Evolutionary conservation across 1,140 invertebrate species (phyloP).

Genomic region (Chionoecetes opilio): DNA sequence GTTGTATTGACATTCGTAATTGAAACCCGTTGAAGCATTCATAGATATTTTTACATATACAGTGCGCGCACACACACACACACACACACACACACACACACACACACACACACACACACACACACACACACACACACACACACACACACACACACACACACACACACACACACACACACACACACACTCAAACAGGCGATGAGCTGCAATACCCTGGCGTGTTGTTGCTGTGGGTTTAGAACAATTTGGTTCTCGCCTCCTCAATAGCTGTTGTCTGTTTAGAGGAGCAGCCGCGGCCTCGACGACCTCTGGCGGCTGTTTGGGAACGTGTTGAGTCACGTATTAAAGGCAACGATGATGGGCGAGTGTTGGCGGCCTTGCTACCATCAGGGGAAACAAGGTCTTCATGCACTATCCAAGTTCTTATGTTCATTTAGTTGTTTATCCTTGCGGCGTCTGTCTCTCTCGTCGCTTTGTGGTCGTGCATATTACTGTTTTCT

Average conservation of each 20-base stretch:
- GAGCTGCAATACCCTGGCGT: neutral
- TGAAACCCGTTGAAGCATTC: neutral
- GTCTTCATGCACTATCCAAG: neutral
- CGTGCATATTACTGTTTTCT: neutral
- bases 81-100: too few species aligned
- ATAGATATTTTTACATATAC: neutral
- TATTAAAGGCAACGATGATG: neutral
- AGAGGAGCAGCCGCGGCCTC: neutral
- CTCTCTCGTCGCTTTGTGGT: neutral
- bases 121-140: too few species aligned
- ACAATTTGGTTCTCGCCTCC: neutral
- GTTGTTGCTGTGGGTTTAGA: neutral
- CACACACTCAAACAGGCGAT: neutral
- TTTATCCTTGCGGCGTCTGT: neutral
- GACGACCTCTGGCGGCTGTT: neutral
- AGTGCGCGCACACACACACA: too few species aligned
- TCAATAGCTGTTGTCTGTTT: constrained; percentile 6
- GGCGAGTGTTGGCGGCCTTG: neutral
- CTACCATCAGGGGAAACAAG: neutral
- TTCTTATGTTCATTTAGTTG: neutral
- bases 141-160: neutral
- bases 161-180: neutral
- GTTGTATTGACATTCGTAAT: neutral
- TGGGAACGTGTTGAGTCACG: neutral
- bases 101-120: too few species aligned